Base-by-base conservation (phyloP, 2,797 vertebrate species). In the Rhynchotus rufescens region DNA sequence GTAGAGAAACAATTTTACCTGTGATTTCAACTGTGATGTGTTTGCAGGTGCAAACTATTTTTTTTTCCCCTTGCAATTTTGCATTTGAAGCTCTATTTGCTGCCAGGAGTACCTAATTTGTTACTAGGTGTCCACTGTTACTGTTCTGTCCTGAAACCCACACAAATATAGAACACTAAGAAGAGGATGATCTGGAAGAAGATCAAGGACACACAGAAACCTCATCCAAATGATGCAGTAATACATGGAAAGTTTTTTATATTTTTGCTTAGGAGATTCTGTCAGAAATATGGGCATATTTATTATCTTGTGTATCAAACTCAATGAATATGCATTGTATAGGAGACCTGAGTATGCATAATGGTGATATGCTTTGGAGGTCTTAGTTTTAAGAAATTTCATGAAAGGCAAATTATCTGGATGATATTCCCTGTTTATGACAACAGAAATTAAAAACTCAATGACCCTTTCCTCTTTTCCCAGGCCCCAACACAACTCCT, bases 11-110 rank as follows among this genome's bases (percentile, higher is more conserved):
- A 0, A 75, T 88, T 91, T 84, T 91, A 93, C 73, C 66, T 86
- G 65, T 72, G 83, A 89, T 90, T 89, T 88, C 72, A 72, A 88
- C 22, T 78, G 66, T 92, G 80, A 85, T 95, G 23, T 62, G 85
- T 90, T 85, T 88, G 59, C 73, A 93, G 73, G 75, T 86, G 36
- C 51, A 86, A 78, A 83, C 73, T 69, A 15, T 88, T 59, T 80
- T 85, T 86, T 86, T 71, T 74, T 32, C 36, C 25, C 25, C n/a
- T 44, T n/a, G 25, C 36, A 79, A 30, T 88, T 93, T 86, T 93
- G 45, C 62, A 80, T 72, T 68, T 60, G 49, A 84, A 86, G 32
- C 22, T 87, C 69, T 88, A 25, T 67, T 90, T 87, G 49, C 67
- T 80, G 45, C 88, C 71, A 83, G 59, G 51, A 86, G 87, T 77